Base-by-base conservation (phyloP, 2,888 invertebrate genomes). In the Nipponacmea schrenckii region DNA sequence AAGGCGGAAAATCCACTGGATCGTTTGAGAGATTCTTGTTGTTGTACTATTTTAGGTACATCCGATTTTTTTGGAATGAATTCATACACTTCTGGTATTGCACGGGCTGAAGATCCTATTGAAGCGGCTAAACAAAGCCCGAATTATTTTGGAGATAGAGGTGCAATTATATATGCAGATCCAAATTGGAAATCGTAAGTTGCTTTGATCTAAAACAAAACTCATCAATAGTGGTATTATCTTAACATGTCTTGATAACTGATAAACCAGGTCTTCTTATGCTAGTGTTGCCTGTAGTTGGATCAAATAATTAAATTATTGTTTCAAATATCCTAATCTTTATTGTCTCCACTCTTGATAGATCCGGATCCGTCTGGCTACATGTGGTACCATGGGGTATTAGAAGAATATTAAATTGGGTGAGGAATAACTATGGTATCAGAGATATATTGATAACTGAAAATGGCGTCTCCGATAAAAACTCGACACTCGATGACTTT, bases 21-120 rank as follows among this genome's bases (percentile, higher is more conserved):
- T 31, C 31, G 5, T 31, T 31, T 31, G 5, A 31, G 31, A 31
- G 31, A 31, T 3, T 8, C 39, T 8, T 7, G 5, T 8, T 8
- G 10, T n/a, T 39, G 39, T 39, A 8, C 39, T 8, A 39, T 44
- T 64, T 1, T 31, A 88, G 92, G 90, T 83, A 92, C 93, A 0
- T 90, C 91, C 1, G 94, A 95, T 84, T 94, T 93, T 87, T 90
- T 94, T 68, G 94, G 94, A 0, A 85, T 94, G 31, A 94, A 94
- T 84, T 92, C 93, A 71, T 95, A 95, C 84, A 93, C 93, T 1
- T 78, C 80, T 4, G 79, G 79, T 67, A 74, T 79, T n/a, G 75
- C 80, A 3, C 67, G 71, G 2, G 70, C 79, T 48, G 39, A 64
- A 17, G 73, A 72, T 48, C 44, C 50, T 4, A 74, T 73, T 63